Evolutionary conservation across 2,888 invertebrate species (phyloP).

Genomic region (Cataglyphis albicans): DNA sequence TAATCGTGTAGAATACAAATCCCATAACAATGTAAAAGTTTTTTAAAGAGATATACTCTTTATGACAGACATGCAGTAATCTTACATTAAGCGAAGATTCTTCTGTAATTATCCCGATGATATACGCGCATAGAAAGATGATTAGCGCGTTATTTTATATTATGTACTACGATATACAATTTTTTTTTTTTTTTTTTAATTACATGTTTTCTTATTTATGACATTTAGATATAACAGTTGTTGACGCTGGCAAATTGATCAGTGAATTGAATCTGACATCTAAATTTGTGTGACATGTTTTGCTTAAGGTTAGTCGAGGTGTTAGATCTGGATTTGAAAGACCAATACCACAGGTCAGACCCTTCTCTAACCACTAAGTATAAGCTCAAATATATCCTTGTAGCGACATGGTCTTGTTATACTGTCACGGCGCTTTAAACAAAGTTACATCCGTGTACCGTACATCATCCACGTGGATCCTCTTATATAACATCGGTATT

Average conservation of each 20-base stretch:
- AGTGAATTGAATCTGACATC: background rate
- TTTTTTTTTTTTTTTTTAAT: background rate
- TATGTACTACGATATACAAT: background rate
- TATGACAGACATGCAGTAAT: background rate
- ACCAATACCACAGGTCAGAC: conserved; percentile 34
- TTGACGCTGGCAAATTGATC: background rate
- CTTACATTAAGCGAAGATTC: background rate
- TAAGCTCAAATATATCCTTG: conserved; percentile 39
- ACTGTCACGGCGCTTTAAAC: conserved; percentile 3
- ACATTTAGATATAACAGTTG: background rate
- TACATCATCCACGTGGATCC: background rate
- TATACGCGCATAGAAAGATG: background rate
- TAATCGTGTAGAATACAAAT: conserved; percentile 25
- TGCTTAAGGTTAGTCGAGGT: conserved; percentile 7
- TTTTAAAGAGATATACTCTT: background rate
- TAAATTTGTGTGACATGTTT: conserved; percentile 30
- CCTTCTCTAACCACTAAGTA: conserved; percentile 50
- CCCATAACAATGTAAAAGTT: conserved; percentile 7
- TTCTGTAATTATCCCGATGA: background rate
- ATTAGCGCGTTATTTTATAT: background rate
- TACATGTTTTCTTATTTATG: background rate
- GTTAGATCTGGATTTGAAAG: conserved; percentile 17
- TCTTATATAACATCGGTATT: background rate
- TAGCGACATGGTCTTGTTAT: conserved; percentile 26
- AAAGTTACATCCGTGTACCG: background rate